A percentile compares a stretch with the other conserved stretches of the same genome.
Conservation (phyloP, 1,140 invertebrate genomes). For the Drosophila teissieri region DNA sequence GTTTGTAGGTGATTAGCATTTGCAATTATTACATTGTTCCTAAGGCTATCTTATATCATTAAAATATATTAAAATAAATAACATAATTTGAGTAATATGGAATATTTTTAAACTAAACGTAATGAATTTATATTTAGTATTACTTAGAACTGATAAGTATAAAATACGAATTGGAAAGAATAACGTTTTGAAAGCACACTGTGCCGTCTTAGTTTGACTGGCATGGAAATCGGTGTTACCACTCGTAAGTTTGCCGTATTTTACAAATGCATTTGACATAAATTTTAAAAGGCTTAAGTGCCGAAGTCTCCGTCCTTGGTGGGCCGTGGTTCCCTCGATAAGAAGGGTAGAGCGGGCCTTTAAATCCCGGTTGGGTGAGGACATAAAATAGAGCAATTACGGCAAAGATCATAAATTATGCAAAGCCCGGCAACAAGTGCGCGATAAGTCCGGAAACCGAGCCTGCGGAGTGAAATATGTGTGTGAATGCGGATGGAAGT, state of each 20-base stretch:
- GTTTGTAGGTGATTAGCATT: no score
- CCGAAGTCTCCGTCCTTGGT: conserved; percentile 20
- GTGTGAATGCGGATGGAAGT: background rate
- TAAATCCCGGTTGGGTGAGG: conserved; percentile 63
- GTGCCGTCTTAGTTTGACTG: conserved; percentile 65
- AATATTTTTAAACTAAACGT: no score
- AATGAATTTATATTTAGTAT: no score
- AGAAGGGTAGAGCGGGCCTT: conserved; percentile 43
- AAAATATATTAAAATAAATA: no score
- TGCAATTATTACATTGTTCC: no score
- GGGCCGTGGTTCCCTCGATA: conserved; percentile 50
- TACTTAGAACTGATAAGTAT: background rate
- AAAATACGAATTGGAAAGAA: background rate
- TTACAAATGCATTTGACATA: conserved; percentile 83
- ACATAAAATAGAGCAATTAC: conserved; percentile 81
- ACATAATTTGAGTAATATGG: no score
- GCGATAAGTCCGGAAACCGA: conserved; percentile 52
- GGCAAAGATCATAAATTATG: conserved; percentile 78
- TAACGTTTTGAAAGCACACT: conserved; percentile 26
- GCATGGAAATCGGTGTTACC: conserved; percentile 72
- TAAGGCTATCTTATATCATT: no score
- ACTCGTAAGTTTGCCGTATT: conserved; percentile 80
- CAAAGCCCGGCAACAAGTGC: conserved; percentile 76
- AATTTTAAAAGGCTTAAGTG: conserved; percentile 78
- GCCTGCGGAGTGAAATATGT: conserved; percentile 9